phyloP scores from a whole-genome alignment of 1,140 invertebrate genomes.

The Drosophila arizonae region DNA sequence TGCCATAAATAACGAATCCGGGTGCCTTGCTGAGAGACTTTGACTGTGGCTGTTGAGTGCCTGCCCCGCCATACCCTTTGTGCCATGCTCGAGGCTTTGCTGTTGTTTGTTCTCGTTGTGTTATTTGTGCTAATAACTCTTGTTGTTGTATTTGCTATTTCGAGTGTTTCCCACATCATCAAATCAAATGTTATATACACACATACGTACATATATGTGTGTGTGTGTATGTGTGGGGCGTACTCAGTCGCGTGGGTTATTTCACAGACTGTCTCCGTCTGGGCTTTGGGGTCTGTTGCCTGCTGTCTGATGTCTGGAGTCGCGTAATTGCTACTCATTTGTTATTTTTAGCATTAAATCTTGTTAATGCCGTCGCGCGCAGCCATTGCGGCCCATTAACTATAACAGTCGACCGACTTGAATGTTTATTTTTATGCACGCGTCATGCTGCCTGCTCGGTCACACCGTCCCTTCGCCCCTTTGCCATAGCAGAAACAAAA shows the following conservation, averaged over 20 bases:
- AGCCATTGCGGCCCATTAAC: conserved; percentile 45
- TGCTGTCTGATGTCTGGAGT: not conserved
- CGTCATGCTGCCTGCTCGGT: conserved; percentile 48
- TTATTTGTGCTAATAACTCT: conserved; percentile 58
- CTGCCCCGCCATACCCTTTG: conserved; percentile 2
- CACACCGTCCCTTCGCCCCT: too few relatives aligned
- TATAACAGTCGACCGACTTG: conserved; percentile 42
- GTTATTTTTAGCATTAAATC: conserved; percentile 71
- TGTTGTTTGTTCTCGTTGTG: conserved; percentile 46
- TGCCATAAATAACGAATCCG: conserved; percentile 75
- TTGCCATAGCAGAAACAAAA: conserved; percentile 49
- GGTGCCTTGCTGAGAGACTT: conserved; percentile 48
- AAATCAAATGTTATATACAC: conserved; percentile 33
- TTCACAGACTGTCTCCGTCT: conserved; percentile 37
- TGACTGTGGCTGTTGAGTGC: conserved; percentile 17
- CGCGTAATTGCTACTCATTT: conserved; percentile 72
- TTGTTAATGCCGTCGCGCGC: conserved; percentile 52
- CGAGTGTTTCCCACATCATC: conserved; percentile 74
- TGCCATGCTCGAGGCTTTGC: conserved; percentile 15
- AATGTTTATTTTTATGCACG: conserved; percentile 50
- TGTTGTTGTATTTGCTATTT: conserved; percentile 66
- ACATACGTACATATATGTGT: not conserved
- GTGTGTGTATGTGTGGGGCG: conserved; percentile 54
- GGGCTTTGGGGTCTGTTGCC: not conserved
- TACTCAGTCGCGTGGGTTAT: conserved; percentile 70